Base-by-base conservation (phyloP, 1,140 invertebrate genomes). In the Ceratosolen solmsi region DNA sequence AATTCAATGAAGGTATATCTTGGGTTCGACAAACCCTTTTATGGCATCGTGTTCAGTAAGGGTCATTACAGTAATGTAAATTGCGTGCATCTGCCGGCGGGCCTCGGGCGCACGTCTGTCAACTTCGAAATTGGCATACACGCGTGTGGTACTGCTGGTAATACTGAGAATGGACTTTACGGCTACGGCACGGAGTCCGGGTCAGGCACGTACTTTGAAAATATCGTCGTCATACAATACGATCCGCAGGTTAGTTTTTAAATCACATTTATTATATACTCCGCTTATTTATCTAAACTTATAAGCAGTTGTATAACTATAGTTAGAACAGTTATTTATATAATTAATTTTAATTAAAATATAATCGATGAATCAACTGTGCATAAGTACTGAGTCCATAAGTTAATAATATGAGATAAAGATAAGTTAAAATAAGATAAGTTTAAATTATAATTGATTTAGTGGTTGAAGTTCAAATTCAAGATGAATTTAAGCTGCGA, bases 161-260 rank as follows among this genome's bases (percentile, higher is more conserved):
- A 97, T 85, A 96, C 96, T 9, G 96, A 97, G 83, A 97, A 97
- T 83, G 96, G 96, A 71, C 92, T 96, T 0, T 96, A 96, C 85
- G 95, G 95, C 49, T 95, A 96, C 87, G 95, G 96, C 1, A 94
- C 95, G 41, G 95, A 97, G 73, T 95, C 96, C 20, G 96, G 96
- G 0, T 96, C 96, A 7, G 97, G 97, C 0, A 97, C 96, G 0
- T 98, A 96, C 89, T 98, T 98, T 86, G 97, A 98, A 91, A 98
- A 98, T 86, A 98, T 97, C 72, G 97, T 98, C 83, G 96, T 98
- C 22, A 95, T 98, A 83, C 97, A 98, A 89, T 98, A 98, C 86
- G 97, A 98, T 91, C 96, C 97, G 17, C 96, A 98, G 92, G 97
- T 98, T 4, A 49, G 75, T 63, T 11, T 46, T 60, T 20, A 4